Base-by-base conservation (phyloP, 2,113 vertebrate genomes). In the Steatornis caripensis region DNA sequence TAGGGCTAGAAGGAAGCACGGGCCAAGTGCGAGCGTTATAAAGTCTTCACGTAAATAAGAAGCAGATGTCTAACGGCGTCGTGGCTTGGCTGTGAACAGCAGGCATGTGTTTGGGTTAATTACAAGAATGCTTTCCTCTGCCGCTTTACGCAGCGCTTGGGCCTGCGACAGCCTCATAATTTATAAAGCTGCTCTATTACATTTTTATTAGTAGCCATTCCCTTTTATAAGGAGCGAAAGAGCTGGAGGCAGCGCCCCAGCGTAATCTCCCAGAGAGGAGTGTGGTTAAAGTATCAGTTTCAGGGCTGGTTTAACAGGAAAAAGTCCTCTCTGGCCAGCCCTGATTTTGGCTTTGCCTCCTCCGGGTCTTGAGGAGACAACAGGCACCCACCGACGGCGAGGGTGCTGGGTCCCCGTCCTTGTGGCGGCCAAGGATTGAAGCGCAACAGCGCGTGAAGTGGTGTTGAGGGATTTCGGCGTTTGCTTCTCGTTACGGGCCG, bases 11-110 rank as follows among this genome's bases (percentile, higher is more conserved):
- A 37, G 55, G 66, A 43, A 54, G 78, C 78, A 2, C 0, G 23
- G 64, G 71, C 77, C 93, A 62, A 57, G 8, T 0, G 21, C 23
- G 2, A 43, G 58, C 8, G 14, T 49, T 55, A 8, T 21, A 39
- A 72, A 68, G 60, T 5, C 65, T 20, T 64, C 49, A 8, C 2
- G 49, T 10, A 11, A 58, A 93, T 4, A 72, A 87, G 83, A 79
- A 90, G 77, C 94, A 90, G 94, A 79, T 90, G 94, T 36, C 65
- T 57, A 36, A 26, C 14, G 86, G 86, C 26, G 53, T 58, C 34
- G 27, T 7, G 60, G 82, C 70, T 70, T 70, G 75, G 93, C 89
- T 65, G 80, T 16, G 23, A 76, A 46, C 55, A 69, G 84, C 61
- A 34, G 84, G 68, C 76, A 71, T 10, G 74, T 4, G 55, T 65